A percentile compares a stretch with the other conserved stretches of the same genome.
These are phyloP conservation scores for Sparus aurata DNA, from an alignment of 2,797 vertebrate species.

Conservation along the genomic window DNA sequence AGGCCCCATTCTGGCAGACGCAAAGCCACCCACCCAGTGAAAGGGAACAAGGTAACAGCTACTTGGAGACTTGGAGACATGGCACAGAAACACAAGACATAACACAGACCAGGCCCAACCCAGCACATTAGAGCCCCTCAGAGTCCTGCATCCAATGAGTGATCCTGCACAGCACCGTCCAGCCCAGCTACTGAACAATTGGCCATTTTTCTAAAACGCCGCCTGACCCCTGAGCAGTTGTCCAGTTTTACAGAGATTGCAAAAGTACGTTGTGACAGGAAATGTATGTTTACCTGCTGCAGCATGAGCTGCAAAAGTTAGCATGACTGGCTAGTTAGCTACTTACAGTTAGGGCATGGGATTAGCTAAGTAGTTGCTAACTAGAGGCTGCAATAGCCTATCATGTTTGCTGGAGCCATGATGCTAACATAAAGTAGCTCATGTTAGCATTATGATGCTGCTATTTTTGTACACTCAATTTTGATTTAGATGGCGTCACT, in stretches of 20 bases:
- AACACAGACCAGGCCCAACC: constrained; percentile 54
- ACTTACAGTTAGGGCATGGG: neutral
- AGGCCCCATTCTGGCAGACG: constrained; percentile 50
- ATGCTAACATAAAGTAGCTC: neutral
- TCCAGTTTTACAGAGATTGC: neutral
- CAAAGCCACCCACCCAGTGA: constrained; percentile 70
- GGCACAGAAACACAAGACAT: constrained; percentile 51
- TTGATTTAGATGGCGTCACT: rapidly evolving
- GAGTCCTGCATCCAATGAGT: constrained; percentile 25
- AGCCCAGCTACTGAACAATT: constrained; percentile 31
- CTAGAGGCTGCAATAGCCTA: neutral
- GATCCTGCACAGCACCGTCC: constrained; percentile 17
- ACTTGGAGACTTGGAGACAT: constrained; percentile 58
- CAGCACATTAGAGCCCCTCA: constrained; percentile 30
- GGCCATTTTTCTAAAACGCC: neutral
- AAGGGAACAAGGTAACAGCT: constrained; percentile 58
- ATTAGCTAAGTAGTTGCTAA: neutral
- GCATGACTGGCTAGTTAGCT: neutral
- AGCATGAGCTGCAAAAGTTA: neutral
- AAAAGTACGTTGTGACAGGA: neutral
- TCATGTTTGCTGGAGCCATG: neutral
- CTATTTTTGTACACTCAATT: neutral
- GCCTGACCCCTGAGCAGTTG: neutral
- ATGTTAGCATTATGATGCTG: neutral
- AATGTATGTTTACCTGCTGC: constrained; percentile 1